Evolutionary conservation across 2,797 vertebrate genomes (phyloP), one percentile per base, ranked within the genome.

Genomic region (Helicolenus hilgendorfi): DNA sequence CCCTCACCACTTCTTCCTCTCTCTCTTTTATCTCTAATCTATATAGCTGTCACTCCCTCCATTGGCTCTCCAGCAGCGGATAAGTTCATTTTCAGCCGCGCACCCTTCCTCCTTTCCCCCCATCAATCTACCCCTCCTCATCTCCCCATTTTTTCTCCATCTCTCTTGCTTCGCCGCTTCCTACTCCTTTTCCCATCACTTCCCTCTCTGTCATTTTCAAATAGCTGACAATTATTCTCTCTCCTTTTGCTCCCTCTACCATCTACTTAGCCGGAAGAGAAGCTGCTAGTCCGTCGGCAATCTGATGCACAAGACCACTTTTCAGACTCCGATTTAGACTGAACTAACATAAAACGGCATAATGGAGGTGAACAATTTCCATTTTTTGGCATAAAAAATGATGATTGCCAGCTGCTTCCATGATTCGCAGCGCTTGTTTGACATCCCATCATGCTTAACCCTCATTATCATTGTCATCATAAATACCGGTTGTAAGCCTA

Each of bases 31-130:
- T 72, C 70, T 81, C 73, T 91, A 91, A 91, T 96, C 89, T 86
- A 92, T 94, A 91, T 33, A 89, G 85, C 92, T 94, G 95, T 95
- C 94, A 92, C 90, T 89, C 89, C 90, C 86, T 95, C 89, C 92
- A 94, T 79, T 94, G 92, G 86, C 80, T 94, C 82, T 87, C 77
- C 45, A 79, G 85, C 83, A 76, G 86, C 65, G 79, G 90, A 93
- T 88, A 92, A 94, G 90, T 94, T 95, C 86, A 95, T 96, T 95
- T 95, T 94, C 94, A 89, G 89, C 87, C 27, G 0, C 35, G 24
- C 72, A 72, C 81, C 67, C 83, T 88, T 83, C 72, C 69, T 85
- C 75, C 77, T 89, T 55, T 63, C 78, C 82, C 82, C 55, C 68
- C 81, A 94, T 95, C 88, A 93, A 92, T 94, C 87, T 86, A 38